A percentile compares a stretch with the other conserved stretches of the same genome.
Conservation (phyloP, 2,113 vertebrate genomes). For the Ptyas mucosa region DNA sequence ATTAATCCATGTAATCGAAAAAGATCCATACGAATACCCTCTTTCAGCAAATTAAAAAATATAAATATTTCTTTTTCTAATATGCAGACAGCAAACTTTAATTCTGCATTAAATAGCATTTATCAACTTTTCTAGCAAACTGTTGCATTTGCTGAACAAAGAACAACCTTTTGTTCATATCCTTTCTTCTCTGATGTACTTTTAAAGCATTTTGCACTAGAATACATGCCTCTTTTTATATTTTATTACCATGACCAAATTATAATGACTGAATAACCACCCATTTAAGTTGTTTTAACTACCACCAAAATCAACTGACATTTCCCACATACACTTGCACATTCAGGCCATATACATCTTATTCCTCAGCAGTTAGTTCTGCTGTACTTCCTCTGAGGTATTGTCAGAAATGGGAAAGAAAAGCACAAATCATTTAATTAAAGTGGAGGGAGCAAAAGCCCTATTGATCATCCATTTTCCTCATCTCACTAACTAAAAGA, state of each 20-base stretch:
- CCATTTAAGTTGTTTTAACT: neutral
- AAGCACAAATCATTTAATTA: neutral
- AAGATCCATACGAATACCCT: neutral
- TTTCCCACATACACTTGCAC: neutral
- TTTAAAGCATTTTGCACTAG: neutral
- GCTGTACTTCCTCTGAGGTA: neutral
- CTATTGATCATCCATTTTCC: neutral
- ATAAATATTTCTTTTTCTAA: neutral
- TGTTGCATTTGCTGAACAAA: neutral
- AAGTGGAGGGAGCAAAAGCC: neutral
- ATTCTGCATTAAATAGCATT: neutral
- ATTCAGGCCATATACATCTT: neutral
- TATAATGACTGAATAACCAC: neutral
- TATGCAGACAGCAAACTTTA: too few relatives aligned
- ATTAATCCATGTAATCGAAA: neutral
- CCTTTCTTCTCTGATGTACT: neutral
- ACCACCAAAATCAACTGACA: neutral
- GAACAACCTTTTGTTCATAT: neutral
- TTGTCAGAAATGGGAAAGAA: neutral
- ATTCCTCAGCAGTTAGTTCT: neutral
- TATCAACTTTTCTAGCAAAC: neutral
- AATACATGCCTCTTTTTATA: neutral
- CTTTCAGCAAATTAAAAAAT: neutral
- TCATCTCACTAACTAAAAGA: neutral
- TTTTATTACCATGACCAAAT: neutral